Evolutionary conservation across 2,113 vertebrate genomes (phyloP), one percentile per base, ranked within the genome.

Genomic region (Sphaerodactylus townsendi): DNA sequence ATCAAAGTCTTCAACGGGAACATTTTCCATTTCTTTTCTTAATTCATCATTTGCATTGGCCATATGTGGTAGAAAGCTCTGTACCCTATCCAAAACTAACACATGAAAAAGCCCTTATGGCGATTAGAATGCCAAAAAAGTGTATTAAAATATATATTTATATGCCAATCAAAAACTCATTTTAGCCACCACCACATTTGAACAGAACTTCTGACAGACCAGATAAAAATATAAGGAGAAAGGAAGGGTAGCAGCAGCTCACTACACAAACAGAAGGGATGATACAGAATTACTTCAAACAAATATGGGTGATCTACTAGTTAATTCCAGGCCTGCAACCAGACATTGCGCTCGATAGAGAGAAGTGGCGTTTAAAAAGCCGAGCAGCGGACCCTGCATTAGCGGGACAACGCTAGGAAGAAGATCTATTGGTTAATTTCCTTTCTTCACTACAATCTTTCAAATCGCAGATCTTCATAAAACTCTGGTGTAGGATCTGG

Each of bases 41-140:
- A 99, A 94, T 68, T 97, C 96, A 85, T 97, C 94, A 30, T 99
- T 99, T 82, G 98, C 98, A 65, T 95, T 93, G 0, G 97, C 98
- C 93, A 99, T 97, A 91, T 97, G 97, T 25, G 98, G 99, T 71
- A 99, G 93, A 88, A 99, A 99, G 88, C 78, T 96, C 95, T 98
- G 98, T 25, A 99, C 94, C 88, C 94, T 95, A 72, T 98, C 97
- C 85, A 98, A 87, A 56, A 99, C 98, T 98, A 88, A 78, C 78
- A 86, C 78, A 87, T 14, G 90, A 87, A 84, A 83, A 82, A 9
- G 28, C 1, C 3, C 2, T 69, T 5, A 46, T 28, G 44, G 1
- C 74, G 10, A 75, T 81, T 85, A 4, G 66, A 21, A 75, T 23
- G 8, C 37, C 33, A 65, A 30, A 68, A 7, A 37, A n/a, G 37